Evolutionary conservation across 2,888 invertebrate genomes (phyloP).

Genomic region (Drosophila recens): DNA sequence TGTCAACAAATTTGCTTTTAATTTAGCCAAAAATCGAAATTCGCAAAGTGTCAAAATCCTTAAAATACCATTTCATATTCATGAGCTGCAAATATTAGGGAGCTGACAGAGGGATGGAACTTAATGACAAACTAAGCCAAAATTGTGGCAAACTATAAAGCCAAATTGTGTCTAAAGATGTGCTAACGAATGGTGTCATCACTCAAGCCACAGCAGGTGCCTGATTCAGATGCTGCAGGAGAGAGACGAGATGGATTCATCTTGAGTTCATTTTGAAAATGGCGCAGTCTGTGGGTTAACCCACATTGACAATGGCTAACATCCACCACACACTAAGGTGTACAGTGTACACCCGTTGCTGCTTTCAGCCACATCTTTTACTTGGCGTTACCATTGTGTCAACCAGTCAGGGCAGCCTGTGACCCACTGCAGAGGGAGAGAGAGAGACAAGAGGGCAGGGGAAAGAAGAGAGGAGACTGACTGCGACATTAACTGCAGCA

Average conservation of each 20-base stretch:
- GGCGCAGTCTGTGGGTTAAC: constrained; percentile 72
- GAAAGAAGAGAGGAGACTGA: constrained; percentile 12
- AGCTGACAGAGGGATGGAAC: neutral
- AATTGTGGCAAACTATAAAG: constrained; percentile 46
- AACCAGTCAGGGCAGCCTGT: constrained; percentile 69
- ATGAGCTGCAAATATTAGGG: constrained; percentile 44
- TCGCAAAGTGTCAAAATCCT: constrained; percentile 17
- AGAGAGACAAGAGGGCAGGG: neutral
- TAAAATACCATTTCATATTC: constrained; percentile 48
- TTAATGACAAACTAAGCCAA: constrained; percentile 56
- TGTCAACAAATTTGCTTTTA: constrained; percentile 69
- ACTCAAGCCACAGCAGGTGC: constrained; percentile 46
- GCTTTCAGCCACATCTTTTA: constrained; percentile 32
- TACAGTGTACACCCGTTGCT: constrained; percentile 1
- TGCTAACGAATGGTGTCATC: constrained; percentile 65
- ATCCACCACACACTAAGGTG: constrained; percentile 25
- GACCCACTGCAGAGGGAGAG: constrained; percentile 36
- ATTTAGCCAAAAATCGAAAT: constrained; percentile 51
- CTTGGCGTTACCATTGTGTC: constrained; percentile 72
- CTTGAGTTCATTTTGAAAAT: constrained; percentile 49
- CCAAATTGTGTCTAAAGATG: constrained; percentile 47
- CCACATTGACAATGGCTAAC: constrained; percentile 71
- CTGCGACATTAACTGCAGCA: constrained; percentile 74
- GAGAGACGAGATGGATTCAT: constrained; percentile 1
- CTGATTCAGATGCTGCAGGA: neutral